Evolutionary conservation across 2,888 invertebrate species (phyloP).

Genomic region (Diaperis boleti): DNA sequence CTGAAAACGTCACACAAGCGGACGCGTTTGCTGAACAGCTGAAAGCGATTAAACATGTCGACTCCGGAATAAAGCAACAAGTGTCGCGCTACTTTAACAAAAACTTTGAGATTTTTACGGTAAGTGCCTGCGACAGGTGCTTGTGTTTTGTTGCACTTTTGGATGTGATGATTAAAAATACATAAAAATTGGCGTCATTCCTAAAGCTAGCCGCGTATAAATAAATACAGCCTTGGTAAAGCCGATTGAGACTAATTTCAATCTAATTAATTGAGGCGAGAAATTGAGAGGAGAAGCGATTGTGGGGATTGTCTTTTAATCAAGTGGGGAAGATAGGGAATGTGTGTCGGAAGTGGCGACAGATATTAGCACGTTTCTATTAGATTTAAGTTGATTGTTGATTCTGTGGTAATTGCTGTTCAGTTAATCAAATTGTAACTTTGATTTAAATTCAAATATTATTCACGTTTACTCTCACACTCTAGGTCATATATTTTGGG

Average conservation of each 20-base stretch:
- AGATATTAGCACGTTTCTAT: too few species aligned
- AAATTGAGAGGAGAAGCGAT: not conserved
- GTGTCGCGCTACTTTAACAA: slow-evolving; percentile 4
- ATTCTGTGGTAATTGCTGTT: too few species aligned
- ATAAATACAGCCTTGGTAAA: slow-evolving; percentile 28
- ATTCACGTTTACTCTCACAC: too few species aligned
- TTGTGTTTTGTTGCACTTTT: slow-evolving; percentile 1
- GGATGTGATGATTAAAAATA: slow-evolving; percentile 10
- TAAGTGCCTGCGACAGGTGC: slow-evolving; percentile 5
- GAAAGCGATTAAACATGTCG: slow-evolving; percentile 10
- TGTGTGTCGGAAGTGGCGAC: too few species aligned
- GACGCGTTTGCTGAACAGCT: slow-evolving; percentile 14
- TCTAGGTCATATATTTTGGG: too few species aligned
- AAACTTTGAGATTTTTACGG: slow-evolving; percentile 9
- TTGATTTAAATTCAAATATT: too few species aligned
- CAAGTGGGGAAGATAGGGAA: slow-evolving; percentile 3
- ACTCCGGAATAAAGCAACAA: slow-evolving; percentile 7
- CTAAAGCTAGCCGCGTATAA: slow-evolving; percentile 5
- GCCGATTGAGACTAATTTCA: slow-evolving; percentile 9
- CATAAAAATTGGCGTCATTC: slow-evolving; percentile 8
- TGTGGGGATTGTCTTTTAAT: slow-evolving; percentile 18
- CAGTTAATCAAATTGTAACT: too few species aligned
- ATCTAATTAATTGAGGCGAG: slow-evolving; percentile 6
- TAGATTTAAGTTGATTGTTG: too few species aligned
- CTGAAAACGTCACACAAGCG: slow-evolving; percentile 27